phyloP scores from a whole-genome alignment of 2,888 invertebrate species.

The Tenthredo scrophulariae region DNA sequence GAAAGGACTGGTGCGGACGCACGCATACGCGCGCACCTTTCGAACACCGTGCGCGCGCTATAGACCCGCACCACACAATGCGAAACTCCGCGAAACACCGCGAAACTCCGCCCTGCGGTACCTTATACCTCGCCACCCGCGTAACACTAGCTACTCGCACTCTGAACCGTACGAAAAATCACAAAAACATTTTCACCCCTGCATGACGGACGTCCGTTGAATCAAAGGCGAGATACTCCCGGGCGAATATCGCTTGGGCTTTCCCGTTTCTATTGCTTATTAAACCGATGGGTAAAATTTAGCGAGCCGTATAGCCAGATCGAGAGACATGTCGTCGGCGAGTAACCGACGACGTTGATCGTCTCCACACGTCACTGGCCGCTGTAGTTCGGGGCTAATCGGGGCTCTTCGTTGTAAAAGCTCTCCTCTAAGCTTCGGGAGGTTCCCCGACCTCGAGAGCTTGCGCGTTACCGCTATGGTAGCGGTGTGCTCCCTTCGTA shows the following conservation, averaged over 20 bases:
- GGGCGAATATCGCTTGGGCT: background rate
- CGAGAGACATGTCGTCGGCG: slow-evolving; percentile 45
- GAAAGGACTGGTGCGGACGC: slow-evolving; percentile 24
- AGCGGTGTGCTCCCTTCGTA: background rate
- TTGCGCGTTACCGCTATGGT: slow-evolving; percentile 32
- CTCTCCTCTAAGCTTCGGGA: slow-evolving; percentile 45
- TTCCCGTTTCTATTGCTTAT: background rate
- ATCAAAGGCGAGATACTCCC: background rate
- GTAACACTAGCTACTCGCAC: background rate
- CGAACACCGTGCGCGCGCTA: slow-evolving; percentile 28
- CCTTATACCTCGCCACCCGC: background rate
- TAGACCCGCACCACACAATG: slow-evolving; percentile 7
- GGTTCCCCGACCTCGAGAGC: slow-evolving; percentile 49
- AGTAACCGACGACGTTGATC: slow-evolving; percentile 47
- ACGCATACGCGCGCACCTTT: slow-evolving; percentile 38
- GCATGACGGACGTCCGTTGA: background rate
- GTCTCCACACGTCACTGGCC: slow-evolving; percentile 47
- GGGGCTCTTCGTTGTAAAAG: slow-evolving; percentile 37
- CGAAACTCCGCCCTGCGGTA: slow-evolving; percentile 44
- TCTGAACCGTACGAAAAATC: background rate
- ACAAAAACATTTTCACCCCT: background rate
- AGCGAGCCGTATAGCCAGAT: slow-evolving; percentile 12
- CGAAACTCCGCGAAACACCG: slow-evolving; percentile 17
- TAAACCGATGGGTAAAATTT: slow-evolving; percentile 2
- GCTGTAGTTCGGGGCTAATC: slow-evolving; percentile 38